A percentile compares a stretch with the other conserved stretches of the same genome.
Evolutionary conservation across 2,888 invertebrate genomes (phyloP).

Genomic region (Megamerina dolium): DNA sequence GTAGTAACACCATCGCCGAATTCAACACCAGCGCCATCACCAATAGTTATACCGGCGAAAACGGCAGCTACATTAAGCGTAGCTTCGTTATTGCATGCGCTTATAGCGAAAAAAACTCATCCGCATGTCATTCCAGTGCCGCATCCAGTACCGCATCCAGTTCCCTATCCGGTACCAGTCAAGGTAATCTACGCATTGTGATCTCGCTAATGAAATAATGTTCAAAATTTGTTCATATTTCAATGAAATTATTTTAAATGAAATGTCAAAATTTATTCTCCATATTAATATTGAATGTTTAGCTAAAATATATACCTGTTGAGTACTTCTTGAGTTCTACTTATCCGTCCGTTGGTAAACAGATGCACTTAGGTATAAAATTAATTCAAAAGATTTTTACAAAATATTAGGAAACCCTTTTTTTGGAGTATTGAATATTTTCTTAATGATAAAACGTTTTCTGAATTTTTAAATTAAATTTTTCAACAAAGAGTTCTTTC

Average conservation of each 20-base stretch:
- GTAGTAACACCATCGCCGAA: slow-evolving; percentile 12
- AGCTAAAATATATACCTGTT: no score
- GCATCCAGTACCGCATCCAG: slow-evolving; percentile 21
- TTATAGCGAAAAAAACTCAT: slow-evolving; percentile 24
- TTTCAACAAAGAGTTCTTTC: no score
- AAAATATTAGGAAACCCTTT: no score
- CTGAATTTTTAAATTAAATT: no score
- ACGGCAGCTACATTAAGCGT: slow-evolving; percentile 25
- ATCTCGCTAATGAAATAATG: neutral
- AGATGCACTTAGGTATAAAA: no score
- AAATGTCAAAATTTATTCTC: no score
- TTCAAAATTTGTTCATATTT: neutral
- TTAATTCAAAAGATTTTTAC: no score
- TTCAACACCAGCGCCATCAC: slow-evolving; percentile 16
- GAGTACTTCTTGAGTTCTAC: no score
- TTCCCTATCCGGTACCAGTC: slow-evolving; percentile 21
- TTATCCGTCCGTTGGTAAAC: no score
- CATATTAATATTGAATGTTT: no score
- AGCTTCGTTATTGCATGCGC: slow-evolving; percentile 23
- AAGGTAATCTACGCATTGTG: slow-evolving; percentile 15
- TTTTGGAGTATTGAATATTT: no score
- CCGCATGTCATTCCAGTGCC: slow-evolving; percentile 24
- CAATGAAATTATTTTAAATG: neutral
- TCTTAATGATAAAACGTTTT: no score
- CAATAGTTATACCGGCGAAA: slow-evolving; percentile 24